Conservation (phyloP, 30 jellyfish, hydroid and myxozoan species). For the Mastigias papua region DNA sequence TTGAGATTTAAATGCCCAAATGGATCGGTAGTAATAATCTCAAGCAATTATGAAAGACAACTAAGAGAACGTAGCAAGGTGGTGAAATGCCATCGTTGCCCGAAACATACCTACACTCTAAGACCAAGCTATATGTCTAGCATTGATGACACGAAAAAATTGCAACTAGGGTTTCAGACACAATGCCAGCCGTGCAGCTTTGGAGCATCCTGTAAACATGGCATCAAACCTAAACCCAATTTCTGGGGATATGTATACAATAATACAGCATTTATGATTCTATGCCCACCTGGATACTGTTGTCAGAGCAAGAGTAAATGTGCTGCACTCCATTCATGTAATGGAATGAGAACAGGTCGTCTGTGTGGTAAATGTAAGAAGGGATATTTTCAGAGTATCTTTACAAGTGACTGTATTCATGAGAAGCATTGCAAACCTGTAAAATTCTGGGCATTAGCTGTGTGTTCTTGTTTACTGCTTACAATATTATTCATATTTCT, state of each 20-base stretch:
- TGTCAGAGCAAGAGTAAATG: slow-evolving; percentile 15
- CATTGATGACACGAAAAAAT: background rate
- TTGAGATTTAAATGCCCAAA: too few species aligned
- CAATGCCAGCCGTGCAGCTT: slow-evolving; percentile 8
- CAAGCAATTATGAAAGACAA: too few species aligned
- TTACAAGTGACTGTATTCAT: slow-evolving; percentile 3
- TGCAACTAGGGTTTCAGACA: background rate
- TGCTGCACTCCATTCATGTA: slow-evolving; percentile 8
- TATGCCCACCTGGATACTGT: slow-evolving; percentile 41
- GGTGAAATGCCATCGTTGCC: too few species aligned
- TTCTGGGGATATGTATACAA: slow-evolving; percentile 32
- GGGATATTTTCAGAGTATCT: slow-evolving; percentile 14
- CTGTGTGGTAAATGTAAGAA: slow-evolving; percentile 11
- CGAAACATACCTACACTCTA: too few species aligned
- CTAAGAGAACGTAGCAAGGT: too few species aligned
- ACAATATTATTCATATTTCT: background rate
- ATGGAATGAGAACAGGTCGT: slow-evolving; percentile 27
- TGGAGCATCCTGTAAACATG: slow-evolving; percentile 28
- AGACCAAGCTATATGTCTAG: background rate
- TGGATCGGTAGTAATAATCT: too few species aligned
- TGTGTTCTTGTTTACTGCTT: background rate
- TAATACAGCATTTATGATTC: background rate
- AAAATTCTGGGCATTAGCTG: background rate
- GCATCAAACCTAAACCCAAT: slow-evolving; percentile 6
- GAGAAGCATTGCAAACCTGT: background rate